Conservation (phyloP, 2,113 vertebrate species). For the Rhinoderma darwinii region DNA sequence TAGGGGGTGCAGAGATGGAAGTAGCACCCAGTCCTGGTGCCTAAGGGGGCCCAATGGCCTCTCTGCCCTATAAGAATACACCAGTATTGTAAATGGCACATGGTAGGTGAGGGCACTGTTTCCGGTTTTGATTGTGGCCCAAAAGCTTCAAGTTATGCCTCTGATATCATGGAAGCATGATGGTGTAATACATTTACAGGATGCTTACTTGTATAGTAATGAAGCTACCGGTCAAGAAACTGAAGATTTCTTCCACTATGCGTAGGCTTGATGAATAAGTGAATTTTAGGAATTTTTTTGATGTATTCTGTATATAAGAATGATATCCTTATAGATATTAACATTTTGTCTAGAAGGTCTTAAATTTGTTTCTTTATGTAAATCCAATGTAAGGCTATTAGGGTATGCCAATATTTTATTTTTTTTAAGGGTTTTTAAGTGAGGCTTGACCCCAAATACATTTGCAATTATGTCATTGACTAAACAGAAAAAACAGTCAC, state of each 20-base stretch:
- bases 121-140: not conserved
- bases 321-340: no score
- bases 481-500: constrained; percentile 28
- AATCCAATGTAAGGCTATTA: not conserved
- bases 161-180: no score
- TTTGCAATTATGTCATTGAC: not conserved
- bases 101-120: no score
- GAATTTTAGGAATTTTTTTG: no score
- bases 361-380: no score
- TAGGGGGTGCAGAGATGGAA: not conserved
- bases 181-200: no score
- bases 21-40: not conserved
- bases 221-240: no score
- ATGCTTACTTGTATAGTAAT: not conserved
- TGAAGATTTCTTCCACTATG: no score
- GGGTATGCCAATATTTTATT: not conserved
- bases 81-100: not conserved
- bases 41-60: not conserved
- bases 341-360: no score
- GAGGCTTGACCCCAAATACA: not conserved
- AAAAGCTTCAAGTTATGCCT: not conserved
- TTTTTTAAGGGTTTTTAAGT: not conserved
- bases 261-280: no score
- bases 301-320: no score
- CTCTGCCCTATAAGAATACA: not conserved